Base-by-base conservation (phyloP, 2,888 invertebrate genomes). In the Cerastoderma edule region DNA sequence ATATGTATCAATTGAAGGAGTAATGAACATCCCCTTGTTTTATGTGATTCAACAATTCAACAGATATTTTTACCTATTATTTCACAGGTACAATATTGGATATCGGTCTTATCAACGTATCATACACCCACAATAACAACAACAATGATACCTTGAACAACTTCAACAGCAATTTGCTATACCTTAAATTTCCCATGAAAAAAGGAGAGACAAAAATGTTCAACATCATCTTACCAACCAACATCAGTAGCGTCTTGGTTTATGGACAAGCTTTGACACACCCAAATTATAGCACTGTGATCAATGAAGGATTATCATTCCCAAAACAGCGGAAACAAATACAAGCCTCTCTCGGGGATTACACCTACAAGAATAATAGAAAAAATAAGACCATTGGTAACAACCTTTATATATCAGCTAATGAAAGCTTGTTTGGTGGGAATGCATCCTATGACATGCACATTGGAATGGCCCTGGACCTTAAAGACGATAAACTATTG, bases 391-490 rank as follows among this genome's bases (percentile, higher is more conserved):
- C n/a, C n/a, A n/a, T n/a, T n/a, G 39, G 27, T 22, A 39, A 24
- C 19, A 32, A 33, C 1, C 22, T 60, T 4, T n/a, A 39, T 22
- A 39, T 60, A 27, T 24, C 1, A 24, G n/a, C 60, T 8, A 22
- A 60, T 39, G 39, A 60, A 39, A 4, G n/a, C 2, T n/a, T 33
- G 13, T 39, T 60, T 2, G 24, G 13, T n/a, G 1, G 8, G 5
- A 33, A 22, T 22, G 5, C 60, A n/a, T 22, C 22, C 3, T 60
- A 60, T 39, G 39, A 60, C n/a, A 60, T 60, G 60, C 39, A 60
- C 19, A 27, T 64, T 53, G 70, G 70, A 6, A 24, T 71, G 27
- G 54, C 70, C 19, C 30, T 63, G 3, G 54, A 71, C 28, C 13
- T 64, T 2, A 64, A 28, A 16, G 35, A 71, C 48, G 39, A 32